These are phyloP conservation scores for Opisthocomus hoazin DNA, from an alignment of 2,113 vertebrate genomes.

Conservation along the genomic window DNA sequence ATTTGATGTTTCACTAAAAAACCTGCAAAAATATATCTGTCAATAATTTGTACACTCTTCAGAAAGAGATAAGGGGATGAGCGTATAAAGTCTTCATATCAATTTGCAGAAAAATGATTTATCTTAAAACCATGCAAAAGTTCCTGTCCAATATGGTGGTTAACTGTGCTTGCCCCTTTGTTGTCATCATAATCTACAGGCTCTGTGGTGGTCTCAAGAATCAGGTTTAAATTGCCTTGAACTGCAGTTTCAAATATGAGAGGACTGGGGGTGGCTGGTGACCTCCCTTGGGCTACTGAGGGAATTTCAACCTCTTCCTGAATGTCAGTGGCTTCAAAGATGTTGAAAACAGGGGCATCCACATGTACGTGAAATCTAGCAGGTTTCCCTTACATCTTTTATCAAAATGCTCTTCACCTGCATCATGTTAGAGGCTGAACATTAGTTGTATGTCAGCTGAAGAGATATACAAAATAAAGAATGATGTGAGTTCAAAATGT, in stretches of 20 bases:
- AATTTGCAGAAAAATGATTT: background rate
- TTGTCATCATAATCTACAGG: background rate
- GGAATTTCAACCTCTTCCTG: background rate
- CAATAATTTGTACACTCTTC: background rate
- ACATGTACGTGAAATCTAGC: background rate
- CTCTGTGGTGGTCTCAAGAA: background rate
- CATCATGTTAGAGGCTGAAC: background rate
- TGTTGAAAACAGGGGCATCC: background rate
- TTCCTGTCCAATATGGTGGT: background rate
- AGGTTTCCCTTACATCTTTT: background rate
- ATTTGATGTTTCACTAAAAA: background rate
- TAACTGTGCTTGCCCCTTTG: constrained; percentile 6
- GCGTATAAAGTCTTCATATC: background rate
- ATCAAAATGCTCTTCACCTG: background rate
- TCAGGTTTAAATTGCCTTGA: background rate
- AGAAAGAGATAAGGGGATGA: background rate
- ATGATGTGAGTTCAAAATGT: accelerated
- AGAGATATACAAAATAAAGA: background rate
- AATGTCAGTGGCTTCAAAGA: background rate
- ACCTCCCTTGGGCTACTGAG: background rate
- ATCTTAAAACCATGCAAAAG: background rate
- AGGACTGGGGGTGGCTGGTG: background rate
- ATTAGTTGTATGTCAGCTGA: background rate
- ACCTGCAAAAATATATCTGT: background rate
- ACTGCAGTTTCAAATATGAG: background rate